A percentile compares a stretch with the other conserved stretches of the same genome.
Conservation (phyloP, 2,113 vertebrate genomes). For the Ammodytes dubius region DNA sequence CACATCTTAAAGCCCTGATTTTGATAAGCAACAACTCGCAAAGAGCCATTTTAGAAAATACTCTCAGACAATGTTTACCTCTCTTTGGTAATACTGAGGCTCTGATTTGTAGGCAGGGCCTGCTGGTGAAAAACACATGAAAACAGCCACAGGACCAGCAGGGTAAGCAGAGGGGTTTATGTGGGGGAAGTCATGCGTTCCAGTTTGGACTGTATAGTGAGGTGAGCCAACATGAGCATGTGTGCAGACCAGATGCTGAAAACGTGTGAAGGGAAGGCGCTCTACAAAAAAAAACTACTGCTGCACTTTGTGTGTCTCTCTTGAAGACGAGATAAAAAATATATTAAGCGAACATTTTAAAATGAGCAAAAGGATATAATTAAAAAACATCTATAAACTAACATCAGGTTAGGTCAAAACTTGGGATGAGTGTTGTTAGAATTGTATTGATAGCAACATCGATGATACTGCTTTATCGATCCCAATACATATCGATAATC, state of each 20-base stretch:
- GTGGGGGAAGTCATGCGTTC: conserved; percentile 22
- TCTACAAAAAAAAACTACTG: not conserved
- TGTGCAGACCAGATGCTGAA: conserved; percentile 56
- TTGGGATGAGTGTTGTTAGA: too few species aligned
- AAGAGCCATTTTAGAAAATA: not conserved
- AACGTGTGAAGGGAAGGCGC: not conserved
- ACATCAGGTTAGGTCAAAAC: too few species aligned
- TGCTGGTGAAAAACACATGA: conserved; percentile 37
- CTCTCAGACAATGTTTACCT: conserved; percentile 5
- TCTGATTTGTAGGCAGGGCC: not conserved
- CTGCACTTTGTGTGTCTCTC: not conserved
- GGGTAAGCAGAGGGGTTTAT: conserved; percentile 17
- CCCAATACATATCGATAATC: too few species aligned
- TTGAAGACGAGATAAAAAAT: not conserved
- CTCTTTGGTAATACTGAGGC: not conserved
- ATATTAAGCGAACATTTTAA: not conserved
- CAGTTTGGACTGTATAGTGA: conserved; percentile 23
- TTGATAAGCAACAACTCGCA: not conserved
- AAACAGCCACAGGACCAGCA: conserved; percentile 5
- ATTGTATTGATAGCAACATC: too few species aligned
- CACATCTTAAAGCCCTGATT: not conserved
- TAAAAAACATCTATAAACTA: not conserved
- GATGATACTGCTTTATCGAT: too few species aligned
- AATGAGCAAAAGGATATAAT: not conserved
- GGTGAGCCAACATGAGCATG: conserved; percentile 25